Evolutionary conservation across 2,888 invertebrate species (phyloP).

Genomic region (Bombylius major): DNA sequence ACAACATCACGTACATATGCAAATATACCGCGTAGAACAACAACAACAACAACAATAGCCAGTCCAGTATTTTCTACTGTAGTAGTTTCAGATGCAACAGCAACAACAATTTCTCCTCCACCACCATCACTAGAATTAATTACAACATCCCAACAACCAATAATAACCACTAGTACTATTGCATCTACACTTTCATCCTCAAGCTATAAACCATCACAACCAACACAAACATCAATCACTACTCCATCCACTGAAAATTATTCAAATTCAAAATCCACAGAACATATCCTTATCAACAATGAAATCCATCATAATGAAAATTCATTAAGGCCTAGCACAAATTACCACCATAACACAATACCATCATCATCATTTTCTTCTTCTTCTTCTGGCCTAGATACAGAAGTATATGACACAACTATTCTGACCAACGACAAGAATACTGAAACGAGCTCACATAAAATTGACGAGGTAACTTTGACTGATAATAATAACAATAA

Average conservation of each 20-base stretch:
- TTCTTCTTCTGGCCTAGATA: conserved; percentile 19
- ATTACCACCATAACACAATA: neutral
- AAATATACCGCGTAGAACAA: conserved; percentile 31
- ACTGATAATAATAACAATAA: conserved; percentile 5
- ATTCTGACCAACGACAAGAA: neutral
- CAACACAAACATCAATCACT: conserved; percentile 1
- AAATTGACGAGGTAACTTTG: conserved; percentile 6
- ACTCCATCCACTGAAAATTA: neutral
- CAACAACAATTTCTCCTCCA: conserved; percentile 18
- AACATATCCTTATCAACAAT: conserved; percentile 7
- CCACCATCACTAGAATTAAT: conserved; percentile 27
- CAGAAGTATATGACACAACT: conserved; percentile 8
- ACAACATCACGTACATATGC: conserved; percentile 29
- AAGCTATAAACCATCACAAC: conserved; percentile 16
- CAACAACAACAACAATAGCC: conserved; percentile 20
- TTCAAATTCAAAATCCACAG: conserved; percentile 4
- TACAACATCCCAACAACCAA: conserved; percentile 13
- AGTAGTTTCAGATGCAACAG: conserved; percentile 9
- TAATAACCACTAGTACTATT: conserved; percentile 2
- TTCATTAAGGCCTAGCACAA: conserved; percentile 11
- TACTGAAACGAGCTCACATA: neutral
- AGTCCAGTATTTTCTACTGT: neutral
- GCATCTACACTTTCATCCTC: conserved; percentile 14
- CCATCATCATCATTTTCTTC: neutral
- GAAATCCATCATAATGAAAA: neutral